Evolutionary conservation across 1,140 invertebrate genomes (phyloP).

Genomic region (Mamestra configurata): DNA sequence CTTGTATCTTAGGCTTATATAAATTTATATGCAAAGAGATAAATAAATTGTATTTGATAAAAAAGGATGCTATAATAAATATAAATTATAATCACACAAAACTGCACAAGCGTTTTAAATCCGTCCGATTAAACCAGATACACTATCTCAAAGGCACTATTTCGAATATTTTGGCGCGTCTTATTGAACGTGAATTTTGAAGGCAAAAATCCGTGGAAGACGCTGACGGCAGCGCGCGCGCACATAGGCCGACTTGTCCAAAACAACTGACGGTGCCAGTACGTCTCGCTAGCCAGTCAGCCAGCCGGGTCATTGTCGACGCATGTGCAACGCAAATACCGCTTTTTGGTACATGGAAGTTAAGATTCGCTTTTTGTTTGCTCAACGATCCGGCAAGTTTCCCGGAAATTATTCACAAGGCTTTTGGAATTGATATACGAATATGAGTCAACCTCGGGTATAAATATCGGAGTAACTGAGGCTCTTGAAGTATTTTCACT

Average conservation of each 20-base stretch:
- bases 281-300: conserved; percentile 70
- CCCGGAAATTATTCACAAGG: conserved; percentile 45
- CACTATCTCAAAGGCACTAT: conserved; percentile 28
- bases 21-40: conserved; percentile 20
- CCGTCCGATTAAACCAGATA: conserved; percentile 32
- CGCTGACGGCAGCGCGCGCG: conserved; percentile 66
- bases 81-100: conserved; percentile 22
- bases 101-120: conserved; percentile 5
- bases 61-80: conserved; percentile 20
- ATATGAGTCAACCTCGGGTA: conserved; percentile 26
- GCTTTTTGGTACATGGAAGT: conserved; percentile 54
- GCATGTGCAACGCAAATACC: conserved; percentile 60
- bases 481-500: neutral
- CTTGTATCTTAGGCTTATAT: conserved; percentile 18
- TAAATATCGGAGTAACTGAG: neutral
- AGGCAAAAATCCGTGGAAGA: conserved; percentile 35
- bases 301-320: conserved; percentile 70
- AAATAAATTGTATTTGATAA: conserved; percentile 14
- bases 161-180: conserved; percentile 36
- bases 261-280: conserved; percentile 83
- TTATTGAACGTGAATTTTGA: conserved; percentile 70
- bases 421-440: conserved; percentile 23
- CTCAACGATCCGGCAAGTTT: conserved; percentile 33
- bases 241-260: conserved; percentile 68
- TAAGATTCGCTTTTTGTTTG: conserved; percentile 51